These are phyloP conservation scores for Psittacula derbiana DNA, from an alignment of 2,797 vertebrate species.

Conservation along the genomic window DNA sequence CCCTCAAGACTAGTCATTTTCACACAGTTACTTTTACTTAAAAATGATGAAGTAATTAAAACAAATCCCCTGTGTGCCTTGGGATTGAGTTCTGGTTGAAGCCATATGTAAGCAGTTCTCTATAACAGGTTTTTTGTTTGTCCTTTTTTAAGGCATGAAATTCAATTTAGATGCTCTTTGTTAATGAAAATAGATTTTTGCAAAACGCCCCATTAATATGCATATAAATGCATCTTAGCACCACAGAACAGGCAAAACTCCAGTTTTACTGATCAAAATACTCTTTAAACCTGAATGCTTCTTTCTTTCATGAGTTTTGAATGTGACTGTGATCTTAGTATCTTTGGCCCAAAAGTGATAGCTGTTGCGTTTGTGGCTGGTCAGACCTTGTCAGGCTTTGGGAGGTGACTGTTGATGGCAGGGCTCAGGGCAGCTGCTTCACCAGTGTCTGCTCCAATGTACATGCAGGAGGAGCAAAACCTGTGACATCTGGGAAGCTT, in stretches of 20 bases:
- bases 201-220: constrained; percentile 1
- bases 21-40: constrained; percentile 57
- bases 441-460: background rate
- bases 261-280: background rate
- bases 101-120: background rate
- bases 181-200: constrained; percentile 33
- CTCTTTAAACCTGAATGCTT: background rate
- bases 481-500: background rate
- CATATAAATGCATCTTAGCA: background rate
- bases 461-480: background rate
- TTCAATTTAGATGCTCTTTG: background rate
- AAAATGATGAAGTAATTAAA: constrained; percentile 65
- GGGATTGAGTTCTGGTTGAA: background rate
- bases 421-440: background rate
- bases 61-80: constrained; percentile 28
- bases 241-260: background rate
- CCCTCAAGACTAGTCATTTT: constrained; percentile 39
- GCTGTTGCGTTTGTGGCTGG: background rate
- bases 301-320: background rate
- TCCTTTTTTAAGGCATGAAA: background rate
- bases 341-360: background rate
- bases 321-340: background rate
- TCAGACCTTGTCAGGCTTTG: background rate
- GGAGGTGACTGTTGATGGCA: background rate
- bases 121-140: background rate